Base-by-base conservation (phyloP, 1,140 invertebrate genomes). In the Drosophila quadrilineata region DNA sequence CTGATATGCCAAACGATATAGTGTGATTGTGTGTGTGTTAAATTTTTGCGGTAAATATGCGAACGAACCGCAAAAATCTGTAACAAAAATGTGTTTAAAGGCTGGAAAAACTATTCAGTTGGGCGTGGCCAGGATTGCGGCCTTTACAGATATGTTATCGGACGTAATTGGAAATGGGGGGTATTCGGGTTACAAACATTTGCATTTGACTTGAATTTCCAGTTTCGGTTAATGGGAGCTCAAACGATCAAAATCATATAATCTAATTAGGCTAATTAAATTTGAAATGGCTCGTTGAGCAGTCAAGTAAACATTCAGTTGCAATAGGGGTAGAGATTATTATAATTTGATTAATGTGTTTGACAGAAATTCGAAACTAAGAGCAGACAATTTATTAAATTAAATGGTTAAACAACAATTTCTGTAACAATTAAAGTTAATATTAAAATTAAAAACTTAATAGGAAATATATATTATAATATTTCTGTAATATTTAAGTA, bases 11-110 rank as follows among this genome's bases (percentile, higher is more conserved):
- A 3, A 36, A 14, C 28, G 16, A 22, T 4, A 19, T 10, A 14
- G 12, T 14, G 16, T 29, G 33, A 45, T 40, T 45, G 46, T 24
- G 21, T 35, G 19, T 28, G 38, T 16, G 54, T 53, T 31, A 50
- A 48, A 69, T 57, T 53, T 72, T 72, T 72, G 70, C 41, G 65
- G 57, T 68, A 68, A 68, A 71, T 71, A 71, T 72, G 65, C 52
- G 35, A 58, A 31, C 52, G 14, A 57, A 60, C 71, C 71, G 35
- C 62, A 73, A 66, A 73, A 73, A 71, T 71, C 60, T 71, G 54
- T 65, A 60, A 73, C 54, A 40, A 60, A 73, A 73, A 71, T 73
- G n/a, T n/a, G 71, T 46, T 66, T 73, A 73, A 73, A 73, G 68
- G 60, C 67, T 73, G 67, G 71, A 73, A 73, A 73, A 73, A 73